phyloP scores from a whole-genome alignment of 2,797 vertebrate genomes.

The Sebastes diploproa region DNA sequence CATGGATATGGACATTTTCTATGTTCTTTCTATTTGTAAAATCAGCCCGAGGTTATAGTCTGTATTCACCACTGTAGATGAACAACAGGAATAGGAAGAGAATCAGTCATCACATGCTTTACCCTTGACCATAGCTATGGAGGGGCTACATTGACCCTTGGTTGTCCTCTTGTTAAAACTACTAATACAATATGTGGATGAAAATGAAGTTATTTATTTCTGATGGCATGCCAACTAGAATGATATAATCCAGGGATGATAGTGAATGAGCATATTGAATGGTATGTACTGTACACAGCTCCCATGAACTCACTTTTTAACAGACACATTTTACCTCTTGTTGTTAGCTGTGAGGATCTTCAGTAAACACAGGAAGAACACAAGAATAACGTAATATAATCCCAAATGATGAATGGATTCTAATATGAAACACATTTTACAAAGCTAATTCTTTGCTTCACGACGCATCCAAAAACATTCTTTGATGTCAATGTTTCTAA shows the following conservation, averaged over 20 bases:
- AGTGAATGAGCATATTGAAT: not conserved
- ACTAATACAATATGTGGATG: not conserved
- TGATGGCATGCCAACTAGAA: not conserved
- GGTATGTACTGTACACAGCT: not conserved
- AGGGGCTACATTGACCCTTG: not conserved
- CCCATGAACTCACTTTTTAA: not conserved
- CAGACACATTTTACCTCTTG: not conserved
- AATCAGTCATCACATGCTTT: not conserved
- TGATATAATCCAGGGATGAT: not conserved
- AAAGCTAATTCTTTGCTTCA: not conserved
- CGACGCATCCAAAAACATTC: not conserved
- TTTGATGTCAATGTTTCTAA: slow-evolving; percentile 33
- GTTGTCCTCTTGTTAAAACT: not conserved
- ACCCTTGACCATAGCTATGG: not conserved
- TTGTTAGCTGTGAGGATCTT: not conserved
- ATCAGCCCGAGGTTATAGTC: not conserved
- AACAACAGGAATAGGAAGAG: not conserved
- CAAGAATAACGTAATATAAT: not conserved
- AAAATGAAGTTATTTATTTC: not conserved
- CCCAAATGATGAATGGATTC: not conserved
- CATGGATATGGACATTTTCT: not conserved
- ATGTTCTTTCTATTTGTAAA: not conserved
- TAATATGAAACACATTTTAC: slow-evolving; percentile 2
- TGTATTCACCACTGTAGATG: not conserved
- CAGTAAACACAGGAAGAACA: not conserved